phyloP scores from a whole-genome alignment of 2,888 invertebrate species.

The Gonocerus acuteangulatus region DNA sequence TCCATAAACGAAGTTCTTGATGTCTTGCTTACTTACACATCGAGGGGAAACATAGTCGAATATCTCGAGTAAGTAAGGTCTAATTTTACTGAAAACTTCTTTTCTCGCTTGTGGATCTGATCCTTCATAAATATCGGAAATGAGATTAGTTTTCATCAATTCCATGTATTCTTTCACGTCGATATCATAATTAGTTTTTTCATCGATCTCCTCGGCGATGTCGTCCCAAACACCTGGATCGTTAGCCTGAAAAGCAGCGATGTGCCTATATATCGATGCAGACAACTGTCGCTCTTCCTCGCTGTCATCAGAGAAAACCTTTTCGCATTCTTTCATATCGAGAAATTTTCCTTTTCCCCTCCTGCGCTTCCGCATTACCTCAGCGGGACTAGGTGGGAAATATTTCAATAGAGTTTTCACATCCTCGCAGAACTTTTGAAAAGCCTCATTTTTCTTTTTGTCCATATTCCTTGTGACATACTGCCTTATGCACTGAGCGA shows the following conservation, averaged over 20 bases:
- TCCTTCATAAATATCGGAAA: neutral
- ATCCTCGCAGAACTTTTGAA: slow-evolving; percentile 24
- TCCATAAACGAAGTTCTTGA: neutral
- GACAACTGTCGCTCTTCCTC: too few relatives aligned
- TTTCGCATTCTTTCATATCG: too few relatives aligned
- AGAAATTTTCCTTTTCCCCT: too few relatives aligned
- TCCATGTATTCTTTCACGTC: neutral
- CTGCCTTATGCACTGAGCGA: slow-evolving; percentile 23
- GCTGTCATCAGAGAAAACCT: too few relatives aligned
- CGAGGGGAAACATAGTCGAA: neutral
- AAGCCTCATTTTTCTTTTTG: slow-evolving; percentile 26
- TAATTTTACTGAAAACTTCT: slow-evolving; percentile 4
- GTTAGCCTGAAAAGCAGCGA: neutral
- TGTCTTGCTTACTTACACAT: neutral
- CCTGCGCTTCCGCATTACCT: too few relatives aligned
- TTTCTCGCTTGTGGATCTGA: neutral
- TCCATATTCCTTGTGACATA: slow-evolving; percentile 28
- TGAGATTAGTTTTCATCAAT: neutral
- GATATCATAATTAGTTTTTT: neutral
- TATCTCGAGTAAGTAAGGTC: neutral
- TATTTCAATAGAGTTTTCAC: slow-evolving; percentile 25
- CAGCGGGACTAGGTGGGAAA: slow-evolving; percentile 13
- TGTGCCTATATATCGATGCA: neutral
- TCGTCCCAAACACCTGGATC: slow-evolving; percentile 7
- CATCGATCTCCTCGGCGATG: neutral